A percentile compares a stretch with the other conserved stretches of the same genome.
Conservation (phyloP, 2,888 invertebrate species). For the Drosophila anomelani region DNA sequence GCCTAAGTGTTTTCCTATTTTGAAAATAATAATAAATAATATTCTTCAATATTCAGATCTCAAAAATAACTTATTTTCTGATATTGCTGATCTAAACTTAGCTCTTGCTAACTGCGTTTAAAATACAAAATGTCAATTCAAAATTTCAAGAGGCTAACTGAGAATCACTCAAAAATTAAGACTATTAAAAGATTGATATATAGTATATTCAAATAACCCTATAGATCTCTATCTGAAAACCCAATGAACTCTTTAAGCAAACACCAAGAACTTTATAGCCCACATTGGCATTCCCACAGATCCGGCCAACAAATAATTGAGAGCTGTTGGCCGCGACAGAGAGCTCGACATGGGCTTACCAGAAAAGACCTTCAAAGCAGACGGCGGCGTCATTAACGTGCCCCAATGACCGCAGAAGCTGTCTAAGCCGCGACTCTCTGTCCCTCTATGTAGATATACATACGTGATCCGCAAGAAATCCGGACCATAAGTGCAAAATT, state of each 20-base stretch:
- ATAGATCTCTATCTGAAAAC: not conserved
- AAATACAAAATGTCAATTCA: not conserved
- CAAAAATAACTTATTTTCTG: not conserved
- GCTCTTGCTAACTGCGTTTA: not conserved
- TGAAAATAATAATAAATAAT: not conserved
- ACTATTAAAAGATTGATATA: not conserved
- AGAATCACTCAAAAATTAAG: not conserved
- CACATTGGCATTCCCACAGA: slow-evolving; percentile 8
- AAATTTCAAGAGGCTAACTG: not conserved
- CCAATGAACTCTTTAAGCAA: not conserved
- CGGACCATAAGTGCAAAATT: slow-evolving; percentile 74
- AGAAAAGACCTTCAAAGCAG: slow-evolving; percentile 71
- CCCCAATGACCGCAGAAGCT: slow-evolving; percentile 65
- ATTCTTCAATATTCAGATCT: not conserved
- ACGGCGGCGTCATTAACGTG: slow-evolving; percentile 61
- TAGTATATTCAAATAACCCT: too few relatives aligned
- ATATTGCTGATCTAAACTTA: not conserved
- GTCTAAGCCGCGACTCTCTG: slow-evolving; percentile 60
- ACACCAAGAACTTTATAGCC: not conserved
- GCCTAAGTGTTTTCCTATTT: too few relatives aligned
- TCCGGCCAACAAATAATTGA: slow-evolving; percentile 40
- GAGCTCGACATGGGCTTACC: slow-evolving; percentile 42
- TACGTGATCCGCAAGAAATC: slow-evolving; percentile 34
- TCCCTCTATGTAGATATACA: slow-evolving; percentile 16
- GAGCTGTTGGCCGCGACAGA: slow-evolving; percentile 19